Percentiles rank a stretch among this genome's conserved stretches.
These are phyloP conservation scores for Troilus luridus DNA, from an alignment of 2,888 invertebrate species.

Conservation along the genomic window DNA sequence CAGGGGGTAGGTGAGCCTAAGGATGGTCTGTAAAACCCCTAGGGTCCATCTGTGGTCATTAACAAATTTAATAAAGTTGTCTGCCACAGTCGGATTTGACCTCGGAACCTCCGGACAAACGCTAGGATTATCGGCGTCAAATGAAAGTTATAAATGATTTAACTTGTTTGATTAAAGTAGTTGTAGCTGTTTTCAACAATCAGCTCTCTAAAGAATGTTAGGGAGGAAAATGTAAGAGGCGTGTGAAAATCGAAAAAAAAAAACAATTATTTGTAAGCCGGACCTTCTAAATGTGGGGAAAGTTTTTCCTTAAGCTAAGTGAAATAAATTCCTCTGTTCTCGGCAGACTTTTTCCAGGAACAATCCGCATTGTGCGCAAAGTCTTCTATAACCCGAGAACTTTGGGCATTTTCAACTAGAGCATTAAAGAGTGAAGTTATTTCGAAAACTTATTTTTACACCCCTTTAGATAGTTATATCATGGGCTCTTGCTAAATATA, in stretches of 20 bases:
- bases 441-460: background rate
- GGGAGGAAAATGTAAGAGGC: background rate
- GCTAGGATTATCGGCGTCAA: too few species aligned
- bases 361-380: slow-evolving; percentile 38
- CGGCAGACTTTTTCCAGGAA: background rate
- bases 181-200: background rate
- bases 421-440: background rate
- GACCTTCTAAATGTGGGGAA: background rate
- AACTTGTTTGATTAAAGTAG: background rate
- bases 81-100: too few species aligned
- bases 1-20: too few species aligned
- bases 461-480: background rate
- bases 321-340: slow-evolving; percentile 35
- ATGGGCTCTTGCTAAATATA: too few species aligned
- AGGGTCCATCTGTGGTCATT: too few species aligned
- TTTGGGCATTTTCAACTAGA: background rate
- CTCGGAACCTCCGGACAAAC: too few species aligned
- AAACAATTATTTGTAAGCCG: slow-evolving; percentile 17
- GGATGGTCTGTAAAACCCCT: too few species aligned
- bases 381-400: background rate
- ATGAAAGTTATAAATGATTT: background rate
- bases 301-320: slow-evolving; percentile 30
- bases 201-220: background rate
- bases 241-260: background rate
- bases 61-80: too few species aligned